A percentile compares a stretch with the other conserved stretches of the same genome.
phyloP scores from a whole-genome alignment of 2,113 vertebrate species.

The Lagopus muta region DNA sequence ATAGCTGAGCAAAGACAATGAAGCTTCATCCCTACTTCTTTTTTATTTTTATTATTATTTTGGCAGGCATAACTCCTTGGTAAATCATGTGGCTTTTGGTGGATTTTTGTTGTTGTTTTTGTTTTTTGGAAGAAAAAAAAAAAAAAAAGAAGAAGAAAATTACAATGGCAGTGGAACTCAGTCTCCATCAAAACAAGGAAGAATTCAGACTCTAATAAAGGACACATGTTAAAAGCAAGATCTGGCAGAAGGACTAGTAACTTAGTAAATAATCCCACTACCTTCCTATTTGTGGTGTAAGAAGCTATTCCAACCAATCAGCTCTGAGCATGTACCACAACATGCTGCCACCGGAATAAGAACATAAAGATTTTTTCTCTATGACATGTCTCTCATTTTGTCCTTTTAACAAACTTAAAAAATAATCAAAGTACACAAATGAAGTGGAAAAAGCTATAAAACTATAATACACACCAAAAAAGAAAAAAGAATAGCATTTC shows the following conservation, averaged over 20 bases:
- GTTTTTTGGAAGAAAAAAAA: not conserved
- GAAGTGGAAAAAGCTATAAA: not conserved
- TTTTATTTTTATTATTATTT: not conserved
- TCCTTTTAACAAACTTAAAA: not conserved
- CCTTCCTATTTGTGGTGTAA: not conserved
- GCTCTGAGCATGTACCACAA: not conserved
- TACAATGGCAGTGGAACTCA: not conserved
- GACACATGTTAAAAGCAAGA: not conserved
- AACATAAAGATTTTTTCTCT: not conserved
- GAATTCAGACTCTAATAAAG: not conserved
- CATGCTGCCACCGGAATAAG: fast-evolving
- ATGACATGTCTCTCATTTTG: not conserved
- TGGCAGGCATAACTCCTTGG: not conserved
- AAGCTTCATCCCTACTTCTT: not conserved
- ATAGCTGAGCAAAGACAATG: not conserved
- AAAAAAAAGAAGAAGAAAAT: not conserved
- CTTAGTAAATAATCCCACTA: not conserved
- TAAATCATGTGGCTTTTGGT: not conserved
- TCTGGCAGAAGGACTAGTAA: not conserved
- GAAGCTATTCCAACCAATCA: not conserved
- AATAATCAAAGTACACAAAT: not conserved
- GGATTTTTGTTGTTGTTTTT: not conserved
- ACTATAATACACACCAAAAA: not conserved
- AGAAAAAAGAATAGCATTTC: not conserved
- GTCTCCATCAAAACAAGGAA: not conserved